These are phyloP conservation scores for Sinohyriopsis cumingii DNA, from an alignment of 2,888 invertebrate genomes.

Conservation along the genomic window DNA sequence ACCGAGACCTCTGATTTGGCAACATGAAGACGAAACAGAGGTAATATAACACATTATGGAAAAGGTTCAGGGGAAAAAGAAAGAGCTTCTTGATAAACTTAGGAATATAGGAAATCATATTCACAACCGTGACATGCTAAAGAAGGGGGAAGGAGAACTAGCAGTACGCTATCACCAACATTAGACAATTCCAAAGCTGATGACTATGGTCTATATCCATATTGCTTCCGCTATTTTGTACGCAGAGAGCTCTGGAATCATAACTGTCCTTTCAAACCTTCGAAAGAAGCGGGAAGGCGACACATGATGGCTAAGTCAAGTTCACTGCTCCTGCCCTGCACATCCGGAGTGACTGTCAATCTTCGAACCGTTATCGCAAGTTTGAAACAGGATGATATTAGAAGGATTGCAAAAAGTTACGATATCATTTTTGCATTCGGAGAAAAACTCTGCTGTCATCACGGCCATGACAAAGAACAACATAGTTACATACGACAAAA, in stretches of 20 bases:
- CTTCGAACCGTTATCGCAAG: not conserved
- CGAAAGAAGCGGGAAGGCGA: not conserved
- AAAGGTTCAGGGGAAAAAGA: not conserved
- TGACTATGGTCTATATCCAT: slow-evolving; percentile 3
- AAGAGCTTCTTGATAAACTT: not conserved
- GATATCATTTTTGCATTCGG: not conserved
- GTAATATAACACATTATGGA: not conserved
- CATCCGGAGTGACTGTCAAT: not conserved
- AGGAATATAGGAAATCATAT: slow-evolving; percentile 8
- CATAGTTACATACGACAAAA: slow-evolving; percentile 2
- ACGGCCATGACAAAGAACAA: not conserved
- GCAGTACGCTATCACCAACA: slow-evolving; percentile 1
- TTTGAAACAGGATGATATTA: not conserved
- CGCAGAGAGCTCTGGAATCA: not conserved
- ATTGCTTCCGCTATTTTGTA: slow-evolving; percentile 2
- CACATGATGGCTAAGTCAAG: not conserved
- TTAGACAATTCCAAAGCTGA: not conserved
- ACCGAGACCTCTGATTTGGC: no score
- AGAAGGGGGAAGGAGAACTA: not conserved
- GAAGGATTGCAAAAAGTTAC: slow-evolving; percentile 2
- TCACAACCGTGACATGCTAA: slow-evolving; percentile 2
- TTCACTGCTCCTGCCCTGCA: not conserved
- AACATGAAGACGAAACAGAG: not conserved
- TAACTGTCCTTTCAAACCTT: not conserved
- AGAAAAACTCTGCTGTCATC: not conserved